Percentiles rank a stretch among this genome's conserved stretches.
Evolutionary conservation across 2,113 vertebrate genomes (phyloP).

Genomic region (Hystrix brachyura): DNA sequence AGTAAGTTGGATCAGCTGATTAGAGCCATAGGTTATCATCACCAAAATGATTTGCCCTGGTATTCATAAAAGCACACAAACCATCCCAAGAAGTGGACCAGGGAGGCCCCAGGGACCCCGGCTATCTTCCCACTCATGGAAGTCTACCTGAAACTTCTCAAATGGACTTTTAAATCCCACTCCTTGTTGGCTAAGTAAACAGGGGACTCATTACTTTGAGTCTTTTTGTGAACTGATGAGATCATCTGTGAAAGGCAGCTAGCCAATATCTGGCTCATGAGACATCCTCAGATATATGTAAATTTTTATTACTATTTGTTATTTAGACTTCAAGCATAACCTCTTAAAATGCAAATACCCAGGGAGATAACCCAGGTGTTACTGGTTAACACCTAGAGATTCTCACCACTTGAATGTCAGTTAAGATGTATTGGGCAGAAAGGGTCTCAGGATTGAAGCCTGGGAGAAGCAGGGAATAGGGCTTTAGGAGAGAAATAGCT

Average conservation of each 20-base stretch:
- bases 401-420: neutral
- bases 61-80: neutral
- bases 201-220: neutral
- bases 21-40: neutral
- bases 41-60: neutral
- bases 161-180: neutral
- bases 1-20: neutral
- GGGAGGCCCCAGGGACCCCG: neutral
- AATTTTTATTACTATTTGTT: conserved; percentile 46
- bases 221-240: neutral
- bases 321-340: neutral
- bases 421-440: neutral
- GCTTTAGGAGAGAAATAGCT: neutral
- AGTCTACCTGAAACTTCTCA: neutral
- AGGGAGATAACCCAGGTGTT: neutral
- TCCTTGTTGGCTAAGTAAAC: neutral
- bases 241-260: neutral
- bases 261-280: neutral
- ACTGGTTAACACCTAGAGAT: neutral
- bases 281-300: neutral
- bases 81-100: neutral
- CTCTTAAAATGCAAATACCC: neutral
- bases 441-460: neutral
- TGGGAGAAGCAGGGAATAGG: neutral
- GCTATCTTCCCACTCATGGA: neutral